Conservation (phyloP, 2,888 invertebrate genomes). For the Cantharis flavilabris region DNA sequence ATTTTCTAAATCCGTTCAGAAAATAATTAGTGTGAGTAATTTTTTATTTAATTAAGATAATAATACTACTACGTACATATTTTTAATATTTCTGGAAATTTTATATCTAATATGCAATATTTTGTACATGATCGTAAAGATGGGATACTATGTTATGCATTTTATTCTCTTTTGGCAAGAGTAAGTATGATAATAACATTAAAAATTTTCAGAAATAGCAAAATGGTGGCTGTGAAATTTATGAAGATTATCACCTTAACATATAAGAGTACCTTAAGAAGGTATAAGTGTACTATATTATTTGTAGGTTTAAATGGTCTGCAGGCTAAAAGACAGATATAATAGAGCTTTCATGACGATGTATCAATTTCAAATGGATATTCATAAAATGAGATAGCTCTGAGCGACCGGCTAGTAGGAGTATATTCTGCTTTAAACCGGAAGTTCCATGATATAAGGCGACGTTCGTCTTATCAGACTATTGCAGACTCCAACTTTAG, state of each 20-base stretch:
- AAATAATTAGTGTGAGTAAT: too few relatives aligned
- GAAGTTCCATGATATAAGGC: conserved; percentile 35
- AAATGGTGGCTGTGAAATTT: not conserved
- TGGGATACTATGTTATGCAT: not conserved
- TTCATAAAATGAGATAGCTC: conserved; percentile 39
- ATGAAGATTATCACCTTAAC: not conserved
- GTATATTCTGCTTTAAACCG: conserved; percentile 32
- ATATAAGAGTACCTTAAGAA: not conserved
- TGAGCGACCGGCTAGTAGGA: conserved; percentile 24
- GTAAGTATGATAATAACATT: not conserved
- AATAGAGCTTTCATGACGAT: conserved; percentile 26
- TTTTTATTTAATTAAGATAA: too few relatives aligned
- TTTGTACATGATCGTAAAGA: not conserved
- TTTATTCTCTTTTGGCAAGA: not conserved
- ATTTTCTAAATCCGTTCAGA: too few relatives aligned
- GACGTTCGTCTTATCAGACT: conserved; percentile 38
- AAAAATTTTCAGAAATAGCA: not conserved
- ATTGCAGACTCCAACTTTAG: conserved; percentile 38
- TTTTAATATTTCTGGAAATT: too few relatives aligned
- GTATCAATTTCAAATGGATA: conserved; percentile 35
- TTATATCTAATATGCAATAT: not conserved
- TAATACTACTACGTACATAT: too few relatives aligned
- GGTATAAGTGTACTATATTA: not conserved
- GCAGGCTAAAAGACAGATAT: conserved; percentile 20
- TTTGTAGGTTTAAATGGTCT: conserved; percentile 3